phyloP scores from a whole-genome alignment of 2,797 vertebrate species.

The Australoheros facetus region DNA sequence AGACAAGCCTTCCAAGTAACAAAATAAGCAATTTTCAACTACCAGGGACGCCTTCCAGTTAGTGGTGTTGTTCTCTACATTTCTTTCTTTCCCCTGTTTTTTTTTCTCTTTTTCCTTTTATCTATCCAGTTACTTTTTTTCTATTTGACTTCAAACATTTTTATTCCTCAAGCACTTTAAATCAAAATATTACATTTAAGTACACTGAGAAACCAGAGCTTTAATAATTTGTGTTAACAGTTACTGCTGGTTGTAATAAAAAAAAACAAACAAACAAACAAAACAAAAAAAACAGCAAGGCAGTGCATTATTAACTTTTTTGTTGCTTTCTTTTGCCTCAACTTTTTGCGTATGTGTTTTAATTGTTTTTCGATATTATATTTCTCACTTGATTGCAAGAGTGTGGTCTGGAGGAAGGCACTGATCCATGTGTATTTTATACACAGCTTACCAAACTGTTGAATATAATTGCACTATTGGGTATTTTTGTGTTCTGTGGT shows the following conservation, averaged over 20 bases:
- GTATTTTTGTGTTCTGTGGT: conserved; percentile 71
- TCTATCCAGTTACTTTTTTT: conserved; percentile 38
- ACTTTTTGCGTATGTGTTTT: conserved; percentile 41
- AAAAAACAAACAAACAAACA: not conserved
- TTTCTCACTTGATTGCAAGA: conserved; percentile 65
- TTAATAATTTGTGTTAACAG: conserved; percentile 69
- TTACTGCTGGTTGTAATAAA: conserved; percentile 40
- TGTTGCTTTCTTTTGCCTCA: conserved; percentile 36
- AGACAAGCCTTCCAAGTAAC: conserved; percentile 86
- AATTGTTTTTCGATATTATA: conserved; percentile 46
- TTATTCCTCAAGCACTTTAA: conserved; percentile 80
- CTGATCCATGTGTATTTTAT: conserved; percentile 77
- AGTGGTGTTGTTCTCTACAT: conserved; percentile 77
- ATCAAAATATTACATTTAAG: conserved; percentile 62
- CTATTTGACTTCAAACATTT: conserved; percentile 57
- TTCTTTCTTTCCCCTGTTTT: conserved; percentile 34
- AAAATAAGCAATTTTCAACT: conserved; percentile 86
- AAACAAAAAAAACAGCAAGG: conserved; percentile 9
- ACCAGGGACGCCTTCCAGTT: conserved; percentile 85
- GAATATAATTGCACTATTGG: conserved; percentile 84
- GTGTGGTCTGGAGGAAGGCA: conserved; percentile 69
- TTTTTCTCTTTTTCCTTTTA: conserved; percentile 22
- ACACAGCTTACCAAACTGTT: conserved; percentile 80
- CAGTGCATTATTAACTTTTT: conserved; percentile 27
- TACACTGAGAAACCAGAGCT: conserved; percentile 72